Base-by-base conservation (phyloP, 2,888 invertebrate species). In the Sialis fuliginosa region DNA sequence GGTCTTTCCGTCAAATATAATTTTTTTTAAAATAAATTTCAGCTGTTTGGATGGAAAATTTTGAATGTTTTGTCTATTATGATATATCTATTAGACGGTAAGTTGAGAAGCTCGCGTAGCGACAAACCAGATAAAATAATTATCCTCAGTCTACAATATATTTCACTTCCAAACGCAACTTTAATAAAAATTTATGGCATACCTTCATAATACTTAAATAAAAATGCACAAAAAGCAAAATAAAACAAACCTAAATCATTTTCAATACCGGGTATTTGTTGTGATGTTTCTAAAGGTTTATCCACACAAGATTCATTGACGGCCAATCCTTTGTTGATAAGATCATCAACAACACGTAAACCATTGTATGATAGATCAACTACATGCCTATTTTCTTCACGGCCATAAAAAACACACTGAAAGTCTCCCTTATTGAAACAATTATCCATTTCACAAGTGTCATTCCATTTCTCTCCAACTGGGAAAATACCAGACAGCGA, bases 351-450 rank as follows among this genome's bases (percentile, higher is more conserved):
- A 9, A 47, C 33, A 12, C 34, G 12, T n/a, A 30, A 8, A 9
- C 47, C 47, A 34, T 30, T 35, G 9, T 35, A n/a, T 9, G 47
- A 37, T 8, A 47, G 30, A 30, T 22, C 32, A 6, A 47, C 47
- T 6, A 65, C 64, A 56, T 70, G 74, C 47, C 68, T 74, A 7
- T 69, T 69, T 1, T 66, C 57, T 44, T 60, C 60, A 6, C 54
- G 55, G 7, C 69, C 68, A 34, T 74, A 68, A 58, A 79, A 75
- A 34, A 66, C 67, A 57, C 78, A 78, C 49, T 69, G 67, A 55
- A 74, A 75, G 1, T 66, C 62, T 2, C 76, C 75, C 33, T 70
- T 71, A 54, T 74, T 72, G 57, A 81, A 81, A 55, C 72, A 77
- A n/a, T 68, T 61, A 49, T 74, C 72, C 45, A 77, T 70, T 40